Evolutionary conservation across 2,797 vertebrate species (phyloP).

Genomic region (Sylvilagus floridanus): DNA sequence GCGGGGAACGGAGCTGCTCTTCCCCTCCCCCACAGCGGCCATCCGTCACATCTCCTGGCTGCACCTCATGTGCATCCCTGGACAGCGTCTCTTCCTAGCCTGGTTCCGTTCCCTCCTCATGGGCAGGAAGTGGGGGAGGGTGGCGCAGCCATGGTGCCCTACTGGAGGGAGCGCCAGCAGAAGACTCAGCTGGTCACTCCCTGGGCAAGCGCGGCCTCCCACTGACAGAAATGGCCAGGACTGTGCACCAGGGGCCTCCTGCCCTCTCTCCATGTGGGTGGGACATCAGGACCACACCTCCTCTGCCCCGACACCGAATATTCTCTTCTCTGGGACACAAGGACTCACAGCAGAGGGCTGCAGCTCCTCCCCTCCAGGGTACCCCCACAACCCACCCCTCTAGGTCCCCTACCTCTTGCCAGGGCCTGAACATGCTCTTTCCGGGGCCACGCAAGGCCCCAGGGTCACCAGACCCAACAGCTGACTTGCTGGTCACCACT

Average conservation of each 20-base stretch:
- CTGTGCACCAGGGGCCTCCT: too few relatives aligned
- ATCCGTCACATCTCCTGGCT: not conserved
- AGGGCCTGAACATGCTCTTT: not conserved
- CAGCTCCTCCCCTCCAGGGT: not conserved
- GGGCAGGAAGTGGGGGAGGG: not conserved
- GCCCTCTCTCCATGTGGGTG: too few relatives aligned
- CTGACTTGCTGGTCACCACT: not conserved
- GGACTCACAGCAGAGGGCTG: too few relatives aligned
- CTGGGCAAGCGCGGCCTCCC: not conserved
- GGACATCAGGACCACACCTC: too few relatives aligned
- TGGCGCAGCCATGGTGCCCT: not conserved
- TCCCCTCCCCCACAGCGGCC: not conserved
- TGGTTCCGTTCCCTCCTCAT: not conserved
- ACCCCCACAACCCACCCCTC: not conserved
- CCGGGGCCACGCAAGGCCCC: not conserved
- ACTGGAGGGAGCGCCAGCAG: not conserved
- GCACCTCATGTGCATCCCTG: not conserved
- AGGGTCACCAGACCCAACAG: not conserved
- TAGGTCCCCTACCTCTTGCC: not conserved
- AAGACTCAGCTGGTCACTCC: not conserved
- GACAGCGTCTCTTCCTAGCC: not conserved
- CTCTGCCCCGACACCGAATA: too few relatives aligned
- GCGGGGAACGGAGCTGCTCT: not conserved
- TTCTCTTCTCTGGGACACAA: too few relatives aligned
- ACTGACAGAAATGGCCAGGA: not conserved